Base-by-base conservation (phyloP, 37 sponge, comb jelly and placozoan species). In the Aphrocallistes beatrix region DNA sequence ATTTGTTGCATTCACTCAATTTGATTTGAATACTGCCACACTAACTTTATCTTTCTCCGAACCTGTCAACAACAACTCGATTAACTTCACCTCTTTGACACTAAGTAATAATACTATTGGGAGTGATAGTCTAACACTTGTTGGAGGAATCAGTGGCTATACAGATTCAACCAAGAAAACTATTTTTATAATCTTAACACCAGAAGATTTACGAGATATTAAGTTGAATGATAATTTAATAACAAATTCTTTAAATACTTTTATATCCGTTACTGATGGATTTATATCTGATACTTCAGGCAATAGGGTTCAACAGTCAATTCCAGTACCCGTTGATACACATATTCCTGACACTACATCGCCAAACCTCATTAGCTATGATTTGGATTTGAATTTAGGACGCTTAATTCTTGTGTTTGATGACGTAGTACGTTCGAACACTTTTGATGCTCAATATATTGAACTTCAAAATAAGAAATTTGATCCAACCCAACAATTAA, bases 361-460 rank as follows among this genome's bases (percentile, higher is more conserved):
- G 13, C 96, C 96, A 21, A 38, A 38, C 36, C 83, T 95, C 0
- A 83, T 91, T 1, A 84, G 47, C 39, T 95, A 86, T 38, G 86
- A 89, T 23, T 87, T 95, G 38, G 91, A 95, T 37, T 88, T 95
- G 90, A 88, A 95, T 87, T 49, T 85, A 25, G 93, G 91, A 32
- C 84, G 85, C 32, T 42, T 95, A 38, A 86, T 37, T 6, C 82
- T 95, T 1, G 85, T 90, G 10, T 95, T 93, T 51, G 85, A 90
- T 87, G 96, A 95, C 85, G 90, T 95, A 28, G 81, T 93, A 37
- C 91, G 90, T 38, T 47, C 81, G 16, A 45, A 32, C 38, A 88
- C 93, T 34, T 85, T 95, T 0, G 37, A 60, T 36, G 39, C 90
- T 8, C 84, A 86, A 82, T 89, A 82, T 85, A 90, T 95, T 51